Base-by-base conservation (phyloP, 2,113 vertebrate genomes). In the Lynx canadensis region DNA sequence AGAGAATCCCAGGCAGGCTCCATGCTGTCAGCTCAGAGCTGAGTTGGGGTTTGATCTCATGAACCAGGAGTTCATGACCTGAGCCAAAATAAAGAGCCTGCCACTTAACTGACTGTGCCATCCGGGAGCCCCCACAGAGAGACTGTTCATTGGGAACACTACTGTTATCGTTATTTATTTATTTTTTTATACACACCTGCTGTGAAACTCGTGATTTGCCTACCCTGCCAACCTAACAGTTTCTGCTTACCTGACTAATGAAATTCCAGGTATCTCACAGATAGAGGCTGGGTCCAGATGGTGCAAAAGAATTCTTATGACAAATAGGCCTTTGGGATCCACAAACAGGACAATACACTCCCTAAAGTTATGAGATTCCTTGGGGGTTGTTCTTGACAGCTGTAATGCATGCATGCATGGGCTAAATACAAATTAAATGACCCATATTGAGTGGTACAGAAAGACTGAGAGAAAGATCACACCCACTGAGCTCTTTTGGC, bases 341-440 rank as follows among this genome's bases (percentile, higher is more conserved):
- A 96, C 78, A 94, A 95, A 94, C 21, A 95, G 86, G 82, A 93
- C 29, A 93, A 91, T 55, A 52, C 10, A 60, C 87, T 96, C 57
- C 68, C 85, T 90, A 96, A 95, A 97, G 93, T 91, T 76, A 33
- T 45, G 92, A 93, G 89, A 94, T 89, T 94, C 82, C 66, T 95
- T 89, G 57, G 45, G 38, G 38, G 57, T 71, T 96, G 63, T 79
- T 85, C 81, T 91, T 94, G 85, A 96, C 60, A 96, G 73, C 50
- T 96, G 65, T 41, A 86, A 55, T 92, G 52, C 19, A n/a, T 97
- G 81, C 18, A 93, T 84, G 5, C 57, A 63, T 50, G n/a, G 66
- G 63, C 57, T 98, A 95, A 96, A 73, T 95, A 71, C 25, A 63
- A 97, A 93, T 91, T 94, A 95, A 96, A 94, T 73, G 69, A 94